Evolutionary conservation across 35 echinoderm and acorn worm genomes (phyloP), one percentile per base, ranked within the genome.

Genomic region (Anneissia japonica): DNA sequence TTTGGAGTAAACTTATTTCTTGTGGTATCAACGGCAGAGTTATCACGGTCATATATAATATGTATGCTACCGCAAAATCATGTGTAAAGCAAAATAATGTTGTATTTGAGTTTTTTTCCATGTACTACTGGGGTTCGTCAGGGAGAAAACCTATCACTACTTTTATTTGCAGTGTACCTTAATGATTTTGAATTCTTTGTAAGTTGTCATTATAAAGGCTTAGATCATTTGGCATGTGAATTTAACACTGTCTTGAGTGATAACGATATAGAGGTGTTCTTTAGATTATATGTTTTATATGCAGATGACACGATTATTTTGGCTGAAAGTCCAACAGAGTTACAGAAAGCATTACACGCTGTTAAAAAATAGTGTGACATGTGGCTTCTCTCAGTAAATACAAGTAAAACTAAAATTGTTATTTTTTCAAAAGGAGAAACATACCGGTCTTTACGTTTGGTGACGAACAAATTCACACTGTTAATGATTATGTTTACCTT

Each of bases 1-100:
- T 90, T 26, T 86, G 89, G 89, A 85, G 82, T 55, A 90, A 90
- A 85, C 33, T 90, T 6, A 43, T 43, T 43, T 6, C 14, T 43
- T 9, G 74, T 90, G 74, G 41, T 43, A 78, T 90, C 23, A 84
- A 90, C 34, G 81, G 81, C 21, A 90, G 79, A 28, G 75, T 90
- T 77, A 36, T 90, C 76, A 72, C 35, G 30, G 89, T 79, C 26
- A 46, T 90, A 29, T 90, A 84, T 83, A 84, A 74, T 75, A 79
- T 85, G 31, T 90, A 90, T 56, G 26, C 38, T 43, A 43, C 30
- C 19, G 34, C 32, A 6, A 80, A 80, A 26, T 80, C 78, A 11
- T 80, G 78, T 38, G 45, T 85, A 29, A 86, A 76, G 16, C 40
- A 40, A 87, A 40, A 46, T 9, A 40, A 38, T 46, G 12, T 32